A percentile compares a stretch with the other conserved stretches of the same genome.
Conservation (phyloP, 2,888 invertebrate genomes). For the Chamaedrilus cognettii region DNA sequence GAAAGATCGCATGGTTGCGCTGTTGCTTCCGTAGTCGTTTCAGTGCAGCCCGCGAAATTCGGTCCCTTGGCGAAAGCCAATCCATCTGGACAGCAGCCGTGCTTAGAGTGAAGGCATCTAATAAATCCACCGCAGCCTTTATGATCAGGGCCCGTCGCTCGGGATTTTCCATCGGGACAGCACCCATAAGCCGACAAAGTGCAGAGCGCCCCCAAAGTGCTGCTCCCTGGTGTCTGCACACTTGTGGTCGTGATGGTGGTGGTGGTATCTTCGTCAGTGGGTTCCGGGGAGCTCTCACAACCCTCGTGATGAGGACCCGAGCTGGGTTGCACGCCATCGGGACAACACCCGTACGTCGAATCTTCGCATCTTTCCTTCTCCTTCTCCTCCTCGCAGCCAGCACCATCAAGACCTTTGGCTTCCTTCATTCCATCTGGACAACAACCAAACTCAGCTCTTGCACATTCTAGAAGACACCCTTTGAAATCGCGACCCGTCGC, state of each 20-base stretch:
- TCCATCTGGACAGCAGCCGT: neutral
- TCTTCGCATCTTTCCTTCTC: too few relatives aligned
- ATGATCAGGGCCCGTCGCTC: constrained; percentile 68
- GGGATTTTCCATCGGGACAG: constrained; percentile 79
- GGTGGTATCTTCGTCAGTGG: too few relatives aligned
- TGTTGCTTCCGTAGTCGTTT: constrained; percentile 45
- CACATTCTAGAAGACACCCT: constrained; percentile 62
- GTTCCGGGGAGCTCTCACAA: too few relatives aligned
- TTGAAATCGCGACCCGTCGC: constrained; percentile 71
- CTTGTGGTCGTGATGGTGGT: too few relatives aligned
- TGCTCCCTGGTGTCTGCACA: too few relatives aligned
- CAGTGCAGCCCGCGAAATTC: constrained; percentile 69
- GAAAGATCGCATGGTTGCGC: too few relatives aligned
- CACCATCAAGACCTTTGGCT: too few relatives aligned
- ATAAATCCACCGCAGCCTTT: neutral
- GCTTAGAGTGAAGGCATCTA: neutral
- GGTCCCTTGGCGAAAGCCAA: constrained; percentile 66
- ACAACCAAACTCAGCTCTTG: constrained; percentile 2
- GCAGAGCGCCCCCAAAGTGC: constrained; percentile 63
- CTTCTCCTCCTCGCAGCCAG: too few relatives aligned
- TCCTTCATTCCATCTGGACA: too few relatives aligned
- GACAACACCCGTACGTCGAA: too few relatives aligned
- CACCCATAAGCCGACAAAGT: constrained; percentile 78
- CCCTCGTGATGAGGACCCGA: too few relatives aligned
- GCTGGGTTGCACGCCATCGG: too few relatives aligned